Evolutionary conservation across 2,888 invertebrate species (phyloP).

Genomic region (Volucella zonaria): DNA sequence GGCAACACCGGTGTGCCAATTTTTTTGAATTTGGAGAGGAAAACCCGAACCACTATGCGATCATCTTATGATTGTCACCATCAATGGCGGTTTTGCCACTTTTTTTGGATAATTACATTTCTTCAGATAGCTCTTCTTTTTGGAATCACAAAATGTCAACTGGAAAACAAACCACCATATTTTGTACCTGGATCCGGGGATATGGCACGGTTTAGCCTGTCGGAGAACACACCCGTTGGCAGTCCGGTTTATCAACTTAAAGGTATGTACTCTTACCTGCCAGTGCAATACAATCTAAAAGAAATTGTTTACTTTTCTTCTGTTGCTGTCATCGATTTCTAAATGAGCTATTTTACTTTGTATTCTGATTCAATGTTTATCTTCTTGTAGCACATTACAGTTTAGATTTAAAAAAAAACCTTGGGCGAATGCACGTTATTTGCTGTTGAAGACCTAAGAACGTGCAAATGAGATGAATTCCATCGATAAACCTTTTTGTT

Average conservation of each 20-base stretch:
- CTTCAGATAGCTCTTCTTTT: slow-evolving; percentile 79
- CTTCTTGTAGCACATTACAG: too few species aligned
- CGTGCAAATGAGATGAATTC: slow-evolving; percentile 41
- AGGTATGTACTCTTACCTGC: slow-evolving; percentile 83
- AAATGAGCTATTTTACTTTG: slow-evolving; percentile 38
- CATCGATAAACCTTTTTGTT: slow-evolving; percentile 18
- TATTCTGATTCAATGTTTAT: neutral
- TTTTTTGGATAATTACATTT: slow-evolving; percentile 76
- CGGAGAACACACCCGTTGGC: slow-evolving; percentile 89
- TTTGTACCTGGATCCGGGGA: slow-evolving; percentile 89
- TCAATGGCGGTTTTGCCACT: slow-evolving; percentile 67
- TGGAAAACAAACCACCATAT: slow-evolving; percentile 88
- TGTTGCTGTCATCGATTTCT: slow-evolving; percentile 15
- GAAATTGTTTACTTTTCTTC: slow-evolving; percentile 17
- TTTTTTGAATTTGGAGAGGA: slow-evolving; percentile 41
- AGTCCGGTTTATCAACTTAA: slow-evolving; percentile 90
- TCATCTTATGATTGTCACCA: slow-evolving; percentile 54
- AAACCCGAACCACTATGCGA: slow-evolving; percentile 68
- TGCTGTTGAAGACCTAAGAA: slow-evolving; percentile 4
- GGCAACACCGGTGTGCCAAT: slow-evolving; percentile 70
- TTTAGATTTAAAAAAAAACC: too few species aligned
- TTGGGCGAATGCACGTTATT: too few species aligned
- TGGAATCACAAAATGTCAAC: slow-evolving; percentile 82
- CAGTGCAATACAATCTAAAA: neutral
- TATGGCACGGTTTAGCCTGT: slow-evolving; percentile 89